phyloP scores from a whole-genome alignment of 1,140 invertebrate genomes.

The Zelostemma sp. region DNA sequence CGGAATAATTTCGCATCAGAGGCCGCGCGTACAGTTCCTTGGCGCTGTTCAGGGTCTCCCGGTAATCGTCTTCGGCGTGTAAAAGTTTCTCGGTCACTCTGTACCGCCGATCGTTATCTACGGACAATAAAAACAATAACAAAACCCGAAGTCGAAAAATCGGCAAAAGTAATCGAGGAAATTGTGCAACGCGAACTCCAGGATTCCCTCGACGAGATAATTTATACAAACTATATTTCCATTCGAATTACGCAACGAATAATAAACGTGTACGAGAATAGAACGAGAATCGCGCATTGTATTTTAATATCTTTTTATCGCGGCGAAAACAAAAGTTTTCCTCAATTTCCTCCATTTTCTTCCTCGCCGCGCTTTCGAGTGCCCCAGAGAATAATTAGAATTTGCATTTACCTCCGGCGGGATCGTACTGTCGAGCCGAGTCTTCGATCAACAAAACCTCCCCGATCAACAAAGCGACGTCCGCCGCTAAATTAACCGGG shows the following conservation, averaged over 20 bases:
- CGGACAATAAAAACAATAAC: neutral
- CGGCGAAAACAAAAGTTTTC: too few species aligned
- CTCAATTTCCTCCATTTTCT: too few species aligned
- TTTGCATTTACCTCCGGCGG: slow-evolving; percentile 66
- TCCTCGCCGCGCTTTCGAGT: too few species aligned
- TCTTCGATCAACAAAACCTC: slow-evolving; percentile 76
- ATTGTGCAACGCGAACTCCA: too few species aligned
- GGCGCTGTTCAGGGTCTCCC: slow-evolving; percentile 65
- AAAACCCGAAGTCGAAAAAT: too few species aligned
- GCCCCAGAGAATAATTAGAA: too few species aligned
- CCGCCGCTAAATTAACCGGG: slow-evolving; percentile 73
- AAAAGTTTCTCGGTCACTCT: slow-evolving; percentile 69
- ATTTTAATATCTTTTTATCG: neutral
- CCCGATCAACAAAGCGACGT: slow-evolving; percentile 72
- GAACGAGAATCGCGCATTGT: neutral
- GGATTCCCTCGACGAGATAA: too few species aligned
- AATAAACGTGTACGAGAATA: neutral
- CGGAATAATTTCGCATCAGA: slow-evolving; percentile 64
- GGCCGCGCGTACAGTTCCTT: slow-evolving; percentile 71
- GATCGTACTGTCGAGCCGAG: slow-evolving; percentile 68
- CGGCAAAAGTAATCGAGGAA: too few species aligned
- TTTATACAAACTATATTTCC: too few species aligned
- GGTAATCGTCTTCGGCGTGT: slow-evolving; percentile 69
- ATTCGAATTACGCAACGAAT: neutral
- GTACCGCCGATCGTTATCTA: slow-evolving; percentile 67